Evolutionary conservation across 2,113 vertebrate genomes (phyloP), one percentile per base, ranked within the genome.

Genomic region (Chamaea fasciata): DNA sequence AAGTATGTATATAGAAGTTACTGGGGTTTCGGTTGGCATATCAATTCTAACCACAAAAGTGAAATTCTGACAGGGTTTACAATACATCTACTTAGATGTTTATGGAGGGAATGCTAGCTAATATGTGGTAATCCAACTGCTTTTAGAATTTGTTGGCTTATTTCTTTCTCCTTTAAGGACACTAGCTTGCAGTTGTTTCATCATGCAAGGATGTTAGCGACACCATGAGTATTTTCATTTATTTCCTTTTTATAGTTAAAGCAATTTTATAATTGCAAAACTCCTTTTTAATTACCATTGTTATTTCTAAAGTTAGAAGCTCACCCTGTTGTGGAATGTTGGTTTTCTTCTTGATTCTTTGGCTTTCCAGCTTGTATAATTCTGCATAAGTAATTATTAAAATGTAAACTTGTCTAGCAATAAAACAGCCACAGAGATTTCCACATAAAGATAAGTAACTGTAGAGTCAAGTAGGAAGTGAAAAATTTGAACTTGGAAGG

Each of bases 211-310:
- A 23, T 78, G 37, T 82, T 89, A 93, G 77, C 0, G 11, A 89
- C 83, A 94, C 77, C 83, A 71, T 60, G 77, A 92, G 67, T 82
- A 89, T 92, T 84, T 91, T 77, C 6, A 64, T 68, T 83, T 59
- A 47, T 55, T 90, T 89, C 31, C 41, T 90, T 90, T 86, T 75
- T 28, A 62, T 50, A 87, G 53, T 73, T 75, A 84, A 83, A 87
- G 8, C 26, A 87, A 79, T 84, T 87, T 84, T 89, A 68, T 84
- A 84, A 71, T 75, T 95, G 83, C 69, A 87, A 92, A 97, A 91
- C 69, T 82, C 47, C 22, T 64, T 71, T 84, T 87, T 78, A 89
- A 92, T 89, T 92, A n/a, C 65, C 52, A 73, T 69, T 92, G 77
- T 92, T 84, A 65, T 68, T 95, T 82, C 81, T 87, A 46, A 63